Percentiles rank a stretch among this genome's conserved stretches.
Conservation (phyloP, 2,113 vertebrate species). For the Atrichornis clamosus region DNA sequence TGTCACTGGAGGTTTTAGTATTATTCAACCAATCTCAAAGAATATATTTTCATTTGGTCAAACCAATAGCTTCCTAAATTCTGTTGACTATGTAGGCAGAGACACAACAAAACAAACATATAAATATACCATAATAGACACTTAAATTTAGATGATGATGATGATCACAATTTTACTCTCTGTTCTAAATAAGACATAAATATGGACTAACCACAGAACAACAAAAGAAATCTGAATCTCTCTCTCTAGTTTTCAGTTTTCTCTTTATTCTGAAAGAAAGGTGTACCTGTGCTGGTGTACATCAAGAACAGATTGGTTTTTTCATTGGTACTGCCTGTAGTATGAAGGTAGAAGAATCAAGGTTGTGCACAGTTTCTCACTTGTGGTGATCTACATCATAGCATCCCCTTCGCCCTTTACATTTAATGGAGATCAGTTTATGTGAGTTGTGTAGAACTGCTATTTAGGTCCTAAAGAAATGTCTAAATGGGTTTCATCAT, state of each 20-base stretch:
- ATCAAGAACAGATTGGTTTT: neutral
- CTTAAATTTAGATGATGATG: neutral
- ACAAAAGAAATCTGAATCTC: neutral
- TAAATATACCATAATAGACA: neutral
- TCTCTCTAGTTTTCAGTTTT: neutral
- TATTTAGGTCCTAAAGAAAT: neutral
- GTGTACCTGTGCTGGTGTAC: neutral
- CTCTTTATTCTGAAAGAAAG: neutral
- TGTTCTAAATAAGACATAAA: neutral
- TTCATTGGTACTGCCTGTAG: neutral
- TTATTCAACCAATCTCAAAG: neutral
- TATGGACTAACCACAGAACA: neutral
- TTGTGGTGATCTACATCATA: neutral
- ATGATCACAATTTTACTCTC: neutral
- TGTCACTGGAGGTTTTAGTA: neutral
- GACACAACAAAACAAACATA: neutral
- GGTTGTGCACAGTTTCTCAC: neutral
- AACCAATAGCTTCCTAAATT: neutral
- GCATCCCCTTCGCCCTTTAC: neutral
- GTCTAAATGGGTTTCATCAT: neutral
- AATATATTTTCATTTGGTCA: neutral
- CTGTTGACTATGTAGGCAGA: too few species aligned
- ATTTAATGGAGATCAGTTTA: neutral
- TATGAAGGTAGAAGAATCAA: neutral
- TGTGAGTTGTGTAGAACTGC: neutral